Percentiles rank a stretch among this genome's conserved stretches.
phyloP scores from a whole-genome alignment of 2,797 vertebrate species.

The Arnoldichthys spilopterus region DNA sequence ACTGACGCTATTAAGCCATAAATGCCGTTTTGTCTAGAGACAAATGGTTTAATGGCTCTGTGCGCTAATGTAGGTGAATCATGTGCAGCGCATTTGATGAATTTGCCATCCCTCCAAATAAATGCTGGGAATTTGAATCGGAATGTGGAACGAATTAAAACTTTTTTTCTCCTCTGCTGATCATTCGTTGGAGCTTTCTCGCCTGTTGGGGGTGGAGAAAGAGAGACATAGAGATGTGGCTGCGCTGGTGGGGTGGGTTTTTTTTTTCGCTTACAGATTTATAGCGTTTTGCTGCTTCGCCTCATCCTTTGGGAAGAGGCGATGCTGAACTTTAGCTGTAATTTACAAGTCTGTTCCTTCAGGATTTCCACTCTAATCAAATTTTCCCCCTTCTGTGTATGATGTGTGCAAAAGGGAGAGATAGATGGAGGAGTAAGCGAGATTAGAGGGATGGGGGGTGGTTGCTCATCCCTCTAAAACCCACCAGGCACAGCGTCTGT shows the following conservation, averaged over 20 bases:
- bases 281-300: slow-evolving; percentile 51
- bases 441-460: not conserved
- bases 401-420: slow-evolving; percentile 23
- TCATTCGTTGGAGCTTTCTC: slow-evolving; percentile 1
- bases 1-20: slow-evolving; percentile 12
- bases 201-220: not conserved
- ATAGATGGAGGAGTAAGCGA: slow-evolving; percentile 12
- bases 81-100: slow-evolving; percentile 8
- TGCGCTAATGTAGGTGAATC: not conserved
- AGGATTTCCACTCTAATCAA: slow-evolving; percentile 55
- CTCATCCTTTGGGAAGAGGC: slow-evolving; percentile 49
- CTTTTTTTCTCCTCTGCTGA: not conserved
- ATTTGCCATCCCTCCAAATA: slow-evolving; percentile 27
- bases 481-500: slow-evolving; percentile 25
- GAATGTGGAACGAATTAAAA: slow-evolving; percentile 10
- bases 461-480: slow-evolving; percentile 20
- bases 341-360: slow-evolving; percentile 54
- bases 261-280: slow-evolving; percentile 48
- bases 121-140: slow-evolving; percentile 29
- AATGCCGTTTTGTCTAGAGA: slow-evolving; percentile 18
- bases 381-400: slow-evolving; percentile 47
- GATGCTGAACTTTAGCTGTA: slow-evolving; percentile 60
- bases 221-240: slow-evolving; percentile 16
- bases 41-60: slow-evolving; percentile 17
- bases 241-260: slow-evolving; percentile 15